Conservation (phyloP, 2,888 invertebrate genomes). For the Tiliacea citrago region DNA sequence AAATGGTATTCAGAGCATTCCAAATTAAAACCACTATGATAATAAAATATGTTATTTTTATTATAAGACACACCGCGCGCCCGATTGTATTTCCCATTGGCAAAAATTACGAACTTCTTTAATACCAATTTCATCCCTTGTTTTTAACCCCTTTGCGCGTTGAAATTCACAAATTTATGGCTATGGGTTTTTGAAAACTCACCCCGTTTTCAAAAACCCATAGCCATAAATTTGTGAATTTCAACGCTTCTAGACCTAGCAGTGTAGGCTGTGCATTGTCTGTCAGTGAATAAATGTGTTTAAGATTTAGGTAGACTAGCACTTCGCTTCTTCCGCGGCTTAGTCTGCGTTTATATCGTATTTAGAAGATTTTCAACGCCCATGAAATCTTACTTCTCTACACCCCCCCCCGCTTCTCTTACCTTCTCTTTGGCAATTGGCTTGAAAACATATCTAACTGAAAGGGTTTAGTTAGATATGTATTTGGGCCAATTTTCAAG, state of each 20-base stretch:
- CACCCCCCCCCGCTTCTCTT: too few species aligned
- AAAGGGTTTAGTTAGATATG: too few species aligned
- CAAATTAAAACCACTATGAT: slow-evolving; percentile 12
- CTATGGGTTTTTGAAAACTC: too few species aligned
- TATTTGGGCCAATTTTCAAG: too few species aligned
- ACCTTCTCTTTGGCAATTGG: too few species aligned
- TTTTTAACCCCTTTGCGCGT: neutral
- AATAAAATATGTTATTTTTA: neutral
- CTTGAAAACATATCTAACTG: too few species aligned
- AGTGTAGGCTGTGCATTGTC: neutral
- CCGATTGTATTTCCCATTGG: too few species aligned
- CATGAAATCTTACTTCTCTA: too few species aligned
- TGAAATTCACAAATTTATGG: too few species aligned
- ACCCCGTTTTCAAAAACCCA: neutral
- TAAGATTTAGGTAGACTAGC: neutral
- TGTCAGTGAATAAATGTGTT: too few species aligned
- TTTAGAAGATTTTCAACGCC: too few species aligned
- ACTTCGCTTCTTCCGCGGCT: neutral
- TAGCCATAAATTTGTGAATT: neutral
- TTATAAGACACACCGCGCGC: neutral
- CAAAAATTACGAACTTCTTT: neutral
- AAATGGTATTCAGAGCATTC: slow-evolving; percentile 71
- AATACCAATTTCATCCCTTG: neutral
- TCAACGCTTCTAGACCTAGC: neutral
- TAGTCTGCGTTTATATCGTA: neutral